These are phyloP conservation scores for Ephestia elutella DNA, from an alignment of 1,140 invertebrate genomes.

Conservation along the genomic window DNA sequence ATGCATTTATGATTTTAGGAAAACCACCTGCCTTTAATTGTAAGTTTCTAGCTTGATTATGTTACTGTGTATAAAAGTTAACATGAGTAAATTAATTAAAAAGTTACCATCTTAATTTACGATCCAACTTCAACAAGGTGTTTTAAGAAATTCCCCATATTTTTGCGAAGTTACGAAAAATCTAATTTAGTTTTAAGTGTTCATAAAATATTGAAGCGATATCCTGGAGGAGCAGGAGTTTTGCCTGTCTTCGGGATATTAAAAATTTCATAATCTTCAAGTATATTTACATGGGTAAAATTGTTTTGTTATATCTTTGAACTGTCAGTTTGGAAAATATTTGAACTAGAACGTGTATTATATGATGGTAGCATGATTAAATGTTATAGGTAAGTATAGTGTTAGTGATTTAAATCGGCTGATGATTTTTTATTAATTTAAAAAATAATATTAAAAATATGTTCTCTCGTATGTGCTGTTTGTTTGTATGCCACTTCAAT, in stretches of 20 bases:
- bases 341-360: no score
- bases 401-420: no score
- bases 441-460: no score
- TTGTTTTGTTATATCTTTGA: background rate
- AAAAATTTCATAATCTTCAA: conserved; percentile 38
- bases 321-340: background rate
- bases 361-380: no score
- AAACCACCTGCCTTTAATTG: no score
- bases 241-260: conserved; percentile 44
- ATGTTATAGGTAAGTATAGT: no score
- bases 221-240: conserved; percentile 31
- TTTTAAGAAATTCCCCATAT: conserved; percentile 17
- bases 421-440: no score
- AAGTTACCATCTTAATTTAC: conserved; percentile 14
- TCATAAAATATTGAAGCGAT: conserved; percentile 50
- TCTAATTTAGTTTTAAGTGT: conserved; percentile 51
- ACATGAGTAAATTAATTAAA: conserved; percentile 12
- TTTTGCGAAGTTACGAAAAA: conserved; percentile 30
- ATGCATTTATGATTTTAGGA: no score
- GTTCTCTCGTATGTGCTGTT: no score
- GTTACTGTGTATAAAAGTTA: background rate
- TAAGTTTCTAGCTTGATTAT: no score
- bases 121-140: conserved; percentile 15
- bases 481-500: no score
- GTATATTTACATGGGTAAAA: background rate